These are phyloP conservation scores for Tigriopus japonicus DNA, from an alignment of 1,140 invertebrate species.

Conservation along the genomic window DNA sequence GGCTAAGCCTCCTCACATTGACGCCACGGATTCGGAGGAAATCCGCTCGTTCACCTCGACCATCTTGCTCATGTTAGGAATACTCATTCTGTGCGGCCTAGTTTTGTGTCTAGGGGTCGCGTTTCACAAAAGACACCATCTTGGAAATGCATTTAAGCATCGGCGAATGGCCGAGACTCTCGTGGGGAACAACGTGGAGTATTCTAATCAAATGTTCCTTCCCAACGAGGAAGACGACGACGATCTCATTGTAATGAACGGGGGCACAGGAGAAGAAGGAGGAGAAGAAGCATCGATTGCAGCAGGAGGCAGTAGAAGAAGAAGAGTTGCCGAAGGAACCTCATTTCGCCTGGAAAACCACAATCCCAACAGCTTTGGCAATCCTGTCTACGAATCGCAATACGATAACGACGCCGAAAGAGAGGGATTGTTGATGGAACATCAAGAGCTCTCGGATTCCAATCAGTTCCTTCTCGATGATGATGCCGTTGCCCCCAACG, in stretches of 20 bases:
- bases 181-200: slow-evolving; percentile 2
- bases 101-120: neutral
- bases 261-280: too few relatives aligned
- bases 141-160: slow-evolving; percentile 11
- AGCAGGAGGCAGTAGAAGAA: too few relatives aligned
- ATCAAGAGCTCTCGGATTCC: neutral
- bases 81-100: neutral
- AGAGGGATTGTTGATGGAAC: neutral
- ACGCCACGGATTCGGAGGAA: neutral
- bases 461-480: neutral
- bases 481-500: neutral
- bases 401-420: neutral
- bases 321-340: neutral
- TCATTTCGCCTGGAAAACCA: neutral
- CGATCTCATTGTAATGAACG: neutral
- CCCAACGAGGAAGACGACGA: slow-evolving; percentile 1
- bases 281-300: too few relatives aligned
- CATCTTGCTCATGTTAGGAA: neutral
- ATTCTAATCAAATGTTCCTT: slow-evolving; percentile 12
- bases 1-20: neutral
- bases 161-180: slow-evolving; percentile 11
- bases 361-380: neutral
- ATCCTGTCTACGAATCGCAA: slow-evolving; percentile 6
- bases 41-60: neutral
- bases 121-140: neutral